These are phyloP conservation scores for Oreochromis grahami DNA, from an alignment of 2,797 vertebrate genomes.

Conservation along the genomic window DNA sequence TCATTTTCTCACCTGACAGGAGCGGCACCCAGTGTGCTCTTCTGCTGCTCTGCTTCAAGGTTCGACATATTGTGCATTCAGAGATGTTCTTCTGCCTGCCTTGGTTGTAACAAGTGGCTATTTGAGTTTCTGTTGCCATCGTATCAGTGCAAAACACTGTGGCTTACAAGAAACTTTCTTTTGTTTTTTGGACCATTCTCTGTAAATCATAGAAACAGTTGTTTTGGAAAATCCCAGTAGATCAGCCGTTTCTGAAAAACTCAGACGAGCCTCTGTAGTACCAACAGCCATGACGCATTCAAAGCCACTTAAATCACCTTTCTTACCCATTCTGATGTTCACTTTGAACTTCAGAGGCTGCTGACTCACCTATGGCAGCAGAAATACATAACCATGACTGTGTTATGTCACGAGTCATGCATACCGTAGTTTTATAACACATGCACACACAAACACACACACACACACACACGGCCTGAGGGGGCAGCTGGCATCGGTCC, in stretches of 20 bases:
- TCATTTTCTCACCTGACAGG: neutral
- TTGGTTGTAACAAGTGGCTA: accelerated
- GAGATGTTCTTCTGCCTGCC: neutral
- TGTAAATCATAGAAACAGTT: neutral
- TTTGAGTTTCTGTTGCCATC: neutral
- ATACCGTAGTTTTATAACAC: neutral
- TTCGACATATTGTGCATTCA: neutral
- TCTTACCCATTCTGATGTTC: neutral
- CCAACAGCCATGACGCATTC: accelerated
- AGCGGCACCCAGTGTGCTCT: accelerated
- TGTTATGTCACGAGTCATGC: neutral
- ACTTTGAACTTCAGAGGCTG: neutral
- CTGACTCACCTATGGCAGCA: neutral
- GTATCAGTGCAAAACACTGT: accelerated
- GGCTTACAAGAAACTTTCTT: accelerated
- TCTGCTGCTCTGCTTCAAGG: neutral
- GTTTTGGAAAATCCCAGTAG: neutral
- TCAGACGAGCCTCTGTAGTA: neutral
- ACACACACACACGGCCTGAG: neutral
- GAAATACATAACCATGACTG: neutral
- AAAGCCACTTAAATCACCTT: neutral
- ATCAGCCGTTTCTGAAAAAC: neutral
- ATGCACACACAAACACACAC: neutral
- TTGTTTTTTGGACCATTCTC: neutral
- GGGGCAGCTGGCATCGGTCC: conserved; percentile 2